phyloP scores from a whole-genome alignment of 2,888 invertebrate genomes.

The Camptogramma bilineatum region DNA sequence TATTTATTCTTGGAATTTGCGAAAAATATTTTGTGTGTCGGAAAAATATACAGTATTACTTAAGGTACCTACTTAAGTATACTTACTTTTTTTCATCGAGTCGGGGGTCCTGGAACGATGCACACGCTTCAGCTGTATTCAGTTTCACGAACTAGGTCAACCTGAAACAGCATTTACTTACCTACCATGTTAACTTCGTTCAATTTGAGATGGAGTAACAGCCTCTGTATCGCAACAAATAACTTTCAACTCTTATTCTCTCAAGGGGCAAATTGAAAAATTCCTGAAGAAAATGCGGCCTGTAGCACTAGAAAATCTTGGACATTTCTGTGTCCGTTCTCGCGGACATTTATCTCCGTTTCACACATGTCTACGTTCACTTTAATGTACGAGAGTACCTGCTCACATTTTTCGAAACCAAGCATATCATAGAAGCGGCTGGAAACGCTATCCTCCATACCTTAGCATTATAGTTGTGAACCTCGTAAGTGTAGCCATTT shows the following conservation, averaged over 20 bases:
- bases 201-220: constrained; percentile 44
- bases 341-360: constrained; percentile 56
- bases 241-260: constrained; percentile 61
- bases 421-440: constrained; percentile 72
- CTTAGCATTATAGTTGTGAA: constrained; percentile 74
- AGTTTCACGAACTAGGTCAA: constrained; percentile 20
- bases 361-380: constrained; percentile 49
- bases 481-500: constrained; percentile 79
- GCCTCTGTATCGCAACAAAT: constrained; percentile 50
- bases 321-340: constrained; percentile 43
- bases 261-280: constrained; percentile 70
- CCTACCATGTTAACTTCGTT: constrained; percentile 41
- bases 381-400: constrained; percentile 54
- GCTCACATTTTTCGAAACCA: constrained; percentile 44
- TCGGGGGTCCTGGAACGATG: background rate
- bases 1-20: background rate
- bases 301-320: constrained; percentile 56
- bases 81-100: background rate
- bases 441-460: constrained; percentile 74
- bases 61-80: too few relatives aligned
- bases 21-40: background rate
- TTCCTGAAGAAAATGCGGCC: constrained; percentile 58
- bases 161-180: constrained; percentile 25
- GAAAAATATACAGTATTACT: background rate
- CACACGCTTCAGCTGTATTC: constrained; percentile 12